Conservation (phyloP, 2,113 vertebrate species). For the Ammodytes dubius region DNA sequence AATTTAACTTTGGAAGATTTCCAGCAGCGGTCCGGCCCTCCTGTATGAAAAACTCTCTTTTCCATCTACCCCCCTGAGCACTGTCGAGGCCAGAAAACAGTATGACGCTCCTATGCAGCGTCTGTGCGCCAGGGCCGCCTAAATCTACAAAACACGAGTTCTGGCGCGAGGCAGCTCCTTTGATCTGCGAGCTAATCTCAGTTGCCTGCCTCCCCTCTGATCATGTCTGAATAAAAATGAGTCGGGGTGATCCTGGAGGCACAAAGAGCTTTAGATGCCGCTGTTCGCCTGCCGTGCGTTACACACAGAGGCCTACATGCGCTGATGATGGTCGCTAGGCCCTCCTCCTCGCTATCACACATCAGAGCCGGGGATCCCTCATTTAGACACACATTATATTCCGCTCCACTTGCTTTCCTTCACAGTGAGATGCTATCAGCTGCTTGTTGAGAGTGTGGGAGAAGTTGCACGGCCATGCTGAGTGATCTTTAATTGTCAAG, state of each 20-base stretch:
- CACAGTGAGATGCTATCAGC: conserved; percentile 72
- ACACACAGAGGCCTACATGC: conserved; percentile 28
- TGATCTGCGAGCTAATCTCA: conserved; percentile 86
- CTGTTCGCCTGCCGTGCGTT: conserved; percentile 66
- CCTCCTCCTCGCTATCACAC: conserved; percentile 45
- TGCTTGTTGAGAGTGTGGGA: conserved; percentile 75
- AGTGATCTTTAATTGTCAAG: conserved; percentile 78
- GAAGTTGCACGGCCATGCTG: conserved; percentile 72
- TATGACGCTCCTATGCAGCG: conserved; percentile 72
- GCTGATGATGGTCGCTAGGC: conserved; percentile 51
- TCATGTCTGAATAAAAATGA: conserved; percentile 87
- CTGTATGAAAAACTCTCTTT: conserved; percentile 65
- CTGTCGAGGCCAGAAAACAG: conserved; percentile 73
- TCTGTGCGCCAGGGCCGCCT: conserved; percentile 67
- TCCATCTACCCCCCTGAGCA: conserved; percentile 70
- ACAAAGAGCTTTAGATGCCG: conserved; percentile 82
- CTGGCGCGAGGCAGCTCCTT: conserved; percentile 81
- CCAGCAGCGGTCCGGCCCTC: conserved; percentile 61
- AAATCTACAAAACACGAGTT: conserved; percentile 84
- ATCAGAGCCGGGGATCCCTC: conserved; percentile 56
- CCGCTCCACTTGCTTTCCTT: conserved; percentile 59
- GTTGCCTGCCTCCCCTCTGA: conserved; percentile 85
- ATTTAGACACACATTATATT: conserved; percentile 68
- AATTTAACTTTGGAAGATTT: conserved; percentile 72
- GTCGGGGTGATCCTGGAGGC: conserved; percentile 82